These are phyloP conservation scores for Heterochromis multidens DNA, from an alignment of 2,113 vertebrate genomes.

Conservation along the genomic window DNA sequence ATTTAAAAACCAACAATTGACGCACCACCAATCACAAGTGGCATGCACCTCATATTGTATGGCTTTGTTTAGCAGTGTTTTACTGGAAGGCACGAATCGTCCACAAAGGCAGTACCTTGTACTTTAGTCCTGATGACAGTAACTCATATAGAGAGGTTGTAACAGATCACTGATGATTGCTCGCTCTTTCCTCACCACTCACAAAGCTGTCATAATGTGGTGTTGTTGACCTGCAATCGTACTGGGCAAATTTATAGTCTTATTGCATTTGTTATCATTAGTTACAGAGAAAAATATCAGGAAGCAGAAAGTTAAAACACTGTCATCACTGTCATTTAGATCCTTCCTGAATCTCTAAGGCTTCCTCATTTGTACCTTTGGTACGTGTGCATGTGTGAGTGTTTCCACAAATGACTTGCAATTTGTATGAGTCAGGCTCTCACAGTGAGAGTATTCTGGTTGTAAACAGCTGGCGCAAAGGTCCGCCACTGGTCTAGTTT, in stretches of 20 bases:
- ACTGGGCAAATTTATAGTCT: neutral
- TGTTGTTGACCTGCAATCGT: neutral
- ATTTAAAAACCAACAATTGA: neutral
- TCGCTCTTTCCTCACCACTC: neutral
- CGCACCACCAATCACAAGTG: neutral
- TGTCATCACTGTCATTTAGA: neutral
- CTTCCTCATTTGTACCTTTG: neutral
- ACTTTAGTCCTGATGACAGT: neutral
- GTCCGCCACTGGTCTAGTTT: conserved; percentile 35
- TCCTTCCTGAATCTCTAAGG: neutral
- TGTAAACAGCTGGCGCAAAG: conserved; percentile 49
- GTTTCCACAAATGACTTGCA: conserved; percentile 1
- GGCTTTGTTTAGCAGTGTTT: neutral
- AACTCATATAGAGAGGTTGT: neutral
- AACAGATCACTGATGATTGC: neutral
- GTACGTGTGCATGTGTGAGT: neutral
- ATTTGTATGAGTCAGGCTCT: neutral
- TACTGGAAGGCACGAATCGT: neutral
- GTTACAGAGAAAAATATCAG: neutral
- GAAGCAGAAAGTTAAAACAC: neutral
- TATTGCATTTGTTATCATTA: neutral
- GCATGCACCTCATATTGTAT: neutral
- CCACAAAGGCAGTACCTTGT: neutral
- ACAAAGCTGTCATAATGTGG: neutral
- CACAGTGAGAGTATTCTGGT: neutral